Conservation (phyloP, 2,113 vertebrate genomes). For the Riparia riparia region DNA sequence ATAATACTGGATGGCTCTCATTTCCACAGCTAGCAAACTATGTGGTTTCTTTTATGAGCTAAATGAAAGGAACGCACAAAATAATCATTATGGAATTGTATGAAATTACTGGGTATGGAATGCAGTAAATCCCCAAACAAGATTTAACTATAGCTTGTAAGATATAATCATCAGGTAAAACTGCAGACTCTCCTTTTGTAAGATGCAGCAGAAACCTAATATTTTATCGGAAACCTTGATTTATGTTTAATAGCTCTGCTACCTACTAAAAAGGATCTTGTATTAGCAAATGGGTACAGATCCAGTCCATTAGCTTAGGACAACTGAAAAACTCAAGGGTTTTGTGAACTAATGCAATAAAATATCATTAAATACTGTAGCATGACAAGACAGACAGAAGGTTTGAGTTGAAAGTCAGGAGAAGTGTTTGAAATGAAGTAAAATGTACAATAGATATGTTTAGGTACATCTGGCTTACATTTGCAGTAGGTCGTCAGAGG, state of each 20-base stretch:
- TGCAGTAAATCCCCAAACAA: conserved; percentile 63
- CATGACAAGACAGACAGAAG: conserved; percentile 79
- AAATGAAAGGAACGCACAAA: conserved; percentile 61
- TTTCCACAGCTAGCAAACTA: conserved; percentile 14
- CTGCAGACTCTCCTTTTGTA: neutral
- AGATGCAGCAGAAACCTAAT: conserved; percentile 60
- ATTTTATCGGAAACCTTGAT: conserved; percentile 69
- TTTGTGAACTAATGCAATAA: conserved; percentile 81
- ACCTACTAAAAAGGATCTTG: conserved; percentile 73
- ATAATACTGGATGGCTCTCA: neutral
- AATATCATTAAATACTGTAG: conserved; percentile 79
- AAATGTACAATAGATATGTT: conserved; percentile 73
- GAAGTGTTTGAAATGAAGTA: conserved; percentile 80
- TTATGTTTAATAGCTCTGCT: conserved; percentile 71
- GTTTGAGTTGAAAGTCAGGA: conserved; percentile 78
- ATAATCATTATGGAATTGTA: conserved; percentile 67
- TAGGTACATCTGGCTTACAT: conserved; percentile 90
- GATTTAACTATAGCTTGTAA: conserved; percentile 17
- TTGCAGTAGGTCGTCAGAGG: conserved; percentile 81
- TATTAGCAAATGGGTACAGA: conserved; percentile 80
- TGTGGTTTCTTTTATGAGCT: conserved; percentile 65
- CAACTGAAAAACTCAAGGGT: conserved; percentile 75
- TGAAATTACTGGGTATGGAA: conserved; percentile 58
- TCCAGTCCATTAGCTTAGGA: conserved; percentile 80
- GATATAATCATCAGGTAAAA: conserved; percentile 15